Percentiles rank a stretch among this genome's conserved stretches.
Evolutionary conservation across 2,888 invertebrate species (phyloP).

Genomic region (Sepiola atlantica): DNA sequence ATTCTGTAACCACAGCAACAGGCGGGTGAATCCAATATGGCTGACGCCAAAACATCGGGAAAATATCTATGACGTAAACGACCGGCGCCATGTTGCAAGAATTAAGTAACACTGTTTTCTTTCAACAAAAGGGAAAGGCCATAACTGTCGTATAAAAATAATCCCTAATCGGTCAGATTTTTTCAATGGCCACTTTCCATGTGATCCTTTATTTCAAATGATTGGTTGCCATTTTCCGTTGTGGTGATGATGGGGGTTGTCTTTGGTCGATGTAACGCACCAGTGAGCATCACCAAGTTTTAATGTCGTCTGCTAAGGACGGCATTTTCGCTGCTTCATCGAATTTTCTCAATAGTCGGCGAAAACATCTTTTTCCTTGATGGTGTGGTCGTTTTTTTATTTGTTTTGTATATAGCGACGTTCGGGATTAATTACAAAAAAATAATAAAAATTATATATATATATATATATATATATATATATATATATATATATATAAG

Average conservation of each 20-base stretch:
- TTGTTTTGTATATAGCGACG: neutral
- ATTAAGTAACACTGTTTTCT: neutral
- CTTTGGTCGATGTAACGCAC: neutral
- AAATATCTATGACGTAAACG: conserved; percentile 20
- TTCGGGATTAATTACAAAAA: neutral
- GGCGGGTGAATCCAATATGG: neutral
- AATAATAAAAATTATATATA: neutral
- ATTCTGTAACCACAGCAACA: neutral
- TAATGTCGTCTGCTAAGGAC: conserved; percentile 32
- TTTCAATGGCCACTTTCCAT: neutral
- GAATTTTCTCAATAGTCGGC: neutral
- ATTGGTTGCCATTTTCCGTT: neutral
- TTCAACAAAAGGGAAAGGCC: neutral
- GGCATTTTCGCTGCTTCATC: neutral
- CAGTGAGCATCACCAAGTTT: neutral
- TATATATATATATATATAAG: neutral
- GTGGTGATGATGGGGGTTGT: neutral
- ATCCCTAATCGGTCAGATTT: neutral
- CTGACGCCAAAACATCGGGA: conserved; percentile 11
- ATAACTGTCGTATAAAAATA: conserved; percentile 16
- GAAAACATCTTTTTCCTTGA: neutral
- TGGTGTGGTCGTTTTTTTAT: neutral
- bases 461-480: neutral
- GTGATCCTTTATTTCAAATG: neutral
- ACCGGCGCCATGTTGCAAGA: neutral